Base-by-base conservation (phyloP, 2,888 invertebrate genomes). In the Rutpela maculata region DNA sequence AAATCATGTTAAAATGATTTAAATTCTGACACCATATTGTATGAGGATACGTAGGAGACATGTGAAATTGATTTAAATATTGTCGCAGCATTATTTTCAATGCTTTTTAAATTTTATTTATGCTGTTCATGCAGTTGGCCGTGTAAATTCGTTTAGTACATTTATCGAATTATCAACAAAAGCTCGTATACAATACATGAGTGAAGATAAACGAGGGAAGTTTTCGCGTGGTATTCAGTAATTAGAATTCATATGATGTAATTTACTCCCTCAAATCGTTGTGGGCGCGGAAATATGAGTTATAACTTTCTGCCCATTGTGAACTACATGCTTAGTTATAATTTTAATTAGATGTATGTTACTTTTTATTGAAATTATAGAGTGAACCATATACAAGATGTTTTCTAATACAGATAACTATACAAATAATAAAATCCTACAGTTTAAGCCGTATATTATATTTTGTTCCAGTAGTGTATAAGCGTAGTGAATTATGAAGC, bases 161-260 rank as follows among this genome's bases (percentile, higher is more conserved):
- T 76, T 72, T 76, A 76, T 76, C 76, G 71, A 80, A 82, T 82
- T 83, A 83, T 81, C 77, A 83, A 83, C 83, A 83, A 83, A 83
- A 83, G 82, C 81, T 76, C 79, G 76, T 83, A 82, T 74, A 65
- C 17, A 69, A 74, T 43, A 73, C 43, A 57, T 62, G 63, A 56
- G 62, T 70, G 69, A 70, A 76, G 35, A 76, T 76, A 71, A 76
- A 76, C 60, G 76, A 76, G 71, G 63, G 76, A 76, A 76, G 66
- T 80, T 80, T 80, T 79, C 65, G 79, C 79, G 71, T 79, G 79
- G 71, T 79, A 67, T 79, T 73, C 70, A 59, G 77, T 79, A 80
- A 80, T 80, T 80, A 80, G 80, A 79, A 79, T 80, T 77, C 80
- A 80, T 79, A 76, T 74, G 76, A 71, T 63, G 77, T 75, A 78